A percentile compares a stretch with the other conserved stretches of the same genome.
These are phyloP conservation scores for Camponotus fellah DNA, from an alignment of 2,888 invertebrate species.

Conservation along the genomic window DNA sequence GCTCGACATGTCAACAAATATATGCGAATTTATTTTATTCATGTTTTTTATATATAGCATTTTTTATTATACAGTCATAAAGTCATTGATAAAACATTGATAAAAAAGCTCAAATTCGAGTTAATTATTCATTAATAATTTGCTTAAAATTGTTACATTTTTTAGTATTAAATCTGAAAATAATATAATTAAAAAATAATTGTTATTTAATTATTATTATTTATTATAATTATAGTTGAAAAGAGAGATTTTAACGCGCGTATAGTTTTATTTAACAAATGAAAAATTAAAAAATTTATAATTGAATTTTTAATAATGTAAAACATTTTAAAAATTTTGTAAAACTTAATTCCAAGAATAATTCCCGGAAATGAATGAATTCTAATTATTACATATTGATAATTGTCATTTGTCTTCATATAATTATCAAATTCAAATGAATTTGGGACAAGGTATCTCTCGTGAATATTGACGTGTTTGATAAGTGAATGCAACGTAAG, in stretches of 20 bases:
- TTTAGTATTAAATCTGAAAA: not conserved
- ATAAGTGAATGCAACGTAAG: conserved; percentile 20
- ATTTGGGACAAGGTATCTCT: not conserved
- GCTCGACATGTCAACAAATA: not conserved
- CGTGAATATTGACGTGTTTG: not conserved
- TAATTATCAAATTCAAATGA: not conserved
- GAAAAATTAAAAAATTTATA: not conserved
- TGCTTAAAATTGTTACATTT: not conserved
- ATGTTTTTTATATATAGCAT: not conserved
- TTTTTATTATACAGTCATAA: not conserved
- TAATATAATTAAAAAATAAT: not conserved
- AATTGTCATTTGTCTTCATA: not conserved
- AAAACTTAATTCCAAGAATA: not conserved
- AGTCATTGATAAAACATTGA: not conserved
- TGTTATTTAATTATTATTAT: not conserved
- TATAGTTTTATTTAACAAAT: not conserved
- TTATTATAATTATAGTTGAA: not conserved
- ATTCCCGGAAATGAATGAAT: not conserved
- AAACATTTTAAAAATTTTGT: not conserved
- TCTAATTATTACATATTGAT: not conserved
- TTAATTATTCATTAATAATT: not conserved
- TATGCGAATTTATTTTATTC: not conserved
- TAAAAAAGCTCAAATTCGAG: not conserved
- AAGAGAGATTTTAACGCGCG: not conserved
- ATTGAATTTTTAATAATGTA: not conserved